These are phyloP conservation scores for Acinonyx jubatus DNA, from an alignment of 2,113 vertebrate species.

Conservation along the genomic window DNA sequence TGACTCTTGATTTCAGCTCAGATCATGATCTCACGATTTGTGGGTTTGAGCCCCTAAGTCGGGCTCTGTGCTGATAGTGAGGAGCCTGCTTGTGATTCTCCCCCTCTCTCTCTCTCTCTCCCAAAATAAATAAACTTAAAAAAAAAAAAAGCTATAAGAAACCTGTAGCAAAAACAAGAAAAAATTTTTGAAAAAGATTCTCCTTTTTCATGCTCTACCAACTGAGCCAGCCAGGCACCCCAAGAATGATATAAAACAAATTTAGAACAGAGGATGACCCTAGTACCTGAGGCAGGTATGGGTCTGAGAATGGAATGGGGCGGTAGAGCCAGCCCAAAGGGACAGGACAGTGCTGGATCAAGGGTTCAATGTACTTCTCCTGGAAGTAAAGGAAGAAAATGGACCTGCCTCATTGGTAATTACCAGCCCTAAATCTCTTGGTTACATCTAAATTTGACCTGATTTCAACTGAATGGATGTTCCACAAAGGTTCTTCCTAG, in stretches of 20 bases:
- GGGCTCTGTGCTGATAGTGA: no score
- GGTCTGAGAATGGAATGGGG: not conserved
- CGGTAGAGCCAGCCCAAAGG: not conserved
- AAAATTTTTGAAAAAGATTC: no score
- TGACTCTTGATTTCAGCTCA: no score
- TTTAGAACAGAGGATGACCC: not conserved
- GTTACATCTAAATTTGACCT: not conserved
- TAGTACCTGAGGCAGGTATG: not conserved
- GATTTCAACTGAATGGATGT: not conserved
- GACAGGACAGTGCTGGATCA: not conserved
- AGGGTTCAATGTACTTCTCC: not conserved
- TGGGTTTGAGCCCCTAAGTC: no score
- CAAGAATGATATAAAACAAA: conserved; percentile 9
- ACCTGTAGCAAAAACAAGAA: no score
- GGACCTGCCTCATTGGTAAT: not conserved
- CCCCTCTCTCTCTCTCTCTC: no score
- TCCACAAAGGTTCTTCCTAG: conserved; percentile 6
- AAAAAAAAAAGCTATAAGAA: no score
- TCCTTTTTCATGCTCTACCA: no score
- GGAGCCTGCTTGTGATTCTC: no score
- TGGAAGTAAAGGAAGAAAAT: not conserved
- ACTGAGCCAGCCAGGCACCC: no score
- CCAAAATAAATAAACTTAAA: no score
- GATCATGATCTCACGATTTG: no score
- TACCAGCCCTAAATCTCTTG: not conserved